Base-by-base conservation (phyloP, 2,888 invertebrate species). In the Caenorhabditis sp. region DNA sequence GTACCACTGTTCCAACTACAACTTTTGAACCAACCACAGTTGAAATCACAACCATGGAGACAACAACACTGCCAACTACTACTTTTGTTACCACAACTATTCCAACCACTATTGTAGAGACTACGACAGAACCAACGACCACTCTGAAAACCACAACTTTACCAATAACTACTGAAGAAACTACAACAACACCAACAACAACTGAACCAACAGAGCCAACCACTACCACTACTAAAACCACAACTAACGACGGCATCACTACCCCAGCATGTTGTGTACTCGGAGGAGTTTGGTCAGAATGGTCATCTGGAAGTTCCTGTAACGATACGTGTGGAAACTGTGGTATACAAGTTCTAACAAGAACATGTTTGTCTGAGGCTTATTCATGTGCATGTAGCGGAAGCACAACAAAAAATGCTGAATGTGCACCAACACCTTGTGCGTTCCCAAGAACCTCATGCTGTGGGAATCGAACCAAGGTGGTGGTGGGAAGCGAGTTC, bases 301-400 rank as follows among this genome's bases (percentile, higher is more conserved):
- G 74, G 74, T 66, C 63, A 21, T 23, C 59, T 1, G 69, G 63
- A 25, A 66, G 58, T 0, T 17, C 58, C 17, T 78, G 76, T 43
- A 66, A 61, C 27, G 76, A 74, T 27, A 74, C 70, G 12, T 78
- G 78, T 59, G 79, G 78, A 26, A 68, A 69, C 56, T 80, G 80
- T 36, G 77, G 77, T 65, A 60, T 56, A 5, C 62, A 59, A 17
- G 70, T 74, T 3, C 59, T 54, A 17, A 63, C 74, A 10, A 59
- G 81, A 43, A 59, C 64, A 17, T 81, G 81, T 56, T 21, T 70
- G 1, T 76, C 76, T 3, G 64, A 50, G 7, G 70, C 60, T 17
- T 63, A 66, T 17, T 56, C 49, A 2, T 79, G 81, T 52, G 49
- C 72, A 0, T 81, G 81, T 76, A 79, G 79, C 23, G 79, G 79